Conservation (phyloP, 2,797 vertebrate species). For the Microctenopoma stevenorrisi region DNA sequence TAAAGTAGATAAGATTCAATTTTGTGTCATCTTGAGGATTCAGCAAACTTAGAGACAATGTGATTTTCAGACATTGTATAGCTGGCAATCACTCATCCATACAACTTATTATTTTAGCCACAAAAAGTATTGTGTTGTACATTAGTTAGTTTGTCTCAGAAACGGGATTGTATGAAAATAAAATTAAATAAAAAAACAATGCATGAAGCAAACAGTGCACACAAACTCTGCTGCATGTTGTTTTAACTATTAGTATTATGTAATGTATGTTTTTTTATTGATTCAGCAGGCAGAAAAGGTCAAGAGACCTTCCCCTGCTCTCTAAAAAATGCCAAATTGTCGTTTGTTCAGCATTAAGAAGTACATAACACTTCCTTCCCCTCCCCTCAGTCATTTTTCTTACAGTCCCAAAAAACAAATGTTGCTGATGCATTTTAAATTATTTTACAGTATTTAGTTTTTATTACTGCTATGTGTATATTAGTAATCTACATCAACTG, state of each 20-base stretch:
- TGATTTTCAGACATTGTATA: no score
- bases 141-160: no score
- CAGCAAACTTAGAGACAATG: no score
- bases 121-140: neutral
- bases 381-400: no score
- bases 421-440: conserved; percentile 40
- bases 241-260: neutral
- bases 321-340: neutral
- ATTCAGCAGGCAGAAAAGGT: neutral
- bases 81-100: neutral
- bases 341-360: neutral
- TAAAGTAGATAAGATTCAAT: no score
- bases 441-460: conserved; percentile 25
- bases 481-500: conserved; percentile 45
- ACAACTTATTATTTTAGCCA: neutral
- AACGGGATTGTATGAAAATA: no score
- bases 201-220: neutral
- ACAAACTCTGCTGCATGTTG: neutral
- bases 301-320: neutral
- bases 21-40: no score
- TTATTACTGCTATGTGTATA: conserved; percentile 13
- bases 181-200: no score
- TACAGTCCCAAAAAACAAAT: neutral
- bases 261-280: neutral
- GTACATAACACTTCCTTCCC: no score